Evolutionary conservation across 2,888 invertebrate genomes (phyloP), one percentile per base, ranked within the genome.

Genomic region (Phymatocera aterrima): DNA sequence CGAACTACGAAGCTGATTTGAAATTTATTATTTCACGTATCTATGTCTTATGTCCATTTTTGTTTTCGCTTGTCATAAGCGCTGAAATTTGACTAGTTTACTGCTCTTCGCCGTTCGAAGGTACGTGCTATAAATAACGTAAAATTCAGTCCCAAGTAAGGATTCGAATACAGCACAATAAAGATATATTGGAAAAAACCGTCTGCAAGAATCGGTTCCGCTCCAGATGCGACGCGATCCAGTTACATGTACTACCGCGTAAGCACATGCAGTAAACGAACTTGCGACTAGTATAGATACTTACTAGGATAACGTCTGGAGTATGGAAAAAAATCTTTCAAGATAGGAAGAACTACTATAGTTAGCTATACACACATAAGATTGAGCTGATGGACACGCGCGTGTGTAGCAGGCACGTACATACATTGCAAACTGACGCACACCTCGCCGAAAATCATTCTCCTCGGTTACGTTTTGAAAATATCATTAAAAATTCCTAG

Each of bases 221-320:
- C 72, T 72, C 72, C 51, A 72, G 51, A 72, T 72, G 51, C 34
- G n/a, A 34, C 34, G 72, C 43, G 51, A 51, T 72, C 72, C 72
- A 72, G 18, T 72, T 72, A 43, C 10, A 31, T 31, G 5, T 21
- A 61, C 21, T 31, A n/a, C n/a, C n/a, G n/a, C n/a, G n/a, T n/a
- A n/a, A n/a, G n/a, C n/a, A n/a, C n/a, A n/a, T n/a, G n/a, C n/a
- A n/a, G n/a, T 48, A 34, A 18, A 43, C 24, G 28, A 46, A 3
- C 68, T 68, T 68, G 43, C n/a, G 24, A 28, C 24, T 5, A 68
- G 46, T 28, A 24, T 64, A 64, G 10, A n/a, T n/a, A n/a, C n/a
- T 64, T 37, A 64, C 18, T 4, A 8, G 18, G 6, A 64, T 64
- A 64, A n/a, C n/a, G n/a, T 68, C 68, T 68, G 43, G 43, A 24